Evolutionary conservation across 2,888 invertebrate genomes (phyloP).

Genomic region (Taphrorychus bicolor): DNA sequence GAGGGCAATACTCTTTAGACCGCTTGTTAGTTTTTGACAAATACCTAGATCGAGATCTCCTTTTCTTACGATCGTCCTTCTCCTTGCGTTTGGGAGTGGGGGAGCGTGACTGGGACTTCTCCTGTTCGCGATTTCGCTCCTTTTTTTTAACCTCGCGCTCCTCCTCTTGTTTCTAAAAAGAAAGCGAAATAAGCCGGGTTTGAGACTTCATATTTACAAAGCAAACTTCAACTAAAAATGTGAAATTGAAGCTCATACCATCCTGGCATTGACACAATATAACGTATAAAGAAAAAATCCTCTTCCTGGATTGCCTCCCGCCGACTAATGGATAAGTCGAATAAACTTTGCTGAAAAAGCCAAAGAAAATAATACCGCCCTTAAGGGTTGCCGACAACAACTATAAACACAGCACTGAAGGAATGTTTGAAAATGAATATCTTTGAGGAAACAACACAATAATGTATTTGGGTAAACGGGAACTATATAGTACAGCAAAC

Average conservation of each 20-base stretch:
- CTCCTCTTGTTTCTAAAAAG: constrained; percentile 77
- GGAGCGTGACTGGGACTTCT: constrained; percentile 54
- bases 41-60: constrained; percentile 62
- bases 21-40: not conserved
- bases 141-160: constrained; percentile 71
- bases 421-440: not conserved
- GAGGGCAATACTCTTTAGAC: no score
- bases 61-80: constrained; percentile 54
- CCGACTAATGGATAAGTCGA: not conserved
- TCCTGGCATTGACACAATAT: not conserved
- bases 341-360: not conserved
- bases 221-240: constrained; percentile 13
- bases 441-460: not conserved
- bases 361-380: constrained; percentile 2
- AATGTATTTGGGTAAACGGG: not conserved
- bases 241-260: constrained; percentile 29
- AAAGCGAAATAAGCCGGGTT: constrained; percentile 43
- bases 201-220: not conserved
- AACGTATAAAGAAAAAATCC: constrained; percentile 5
- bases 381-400: not conserved
- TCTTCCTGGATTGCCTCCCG: constrained; percentile 2
- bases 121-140: constrained; percentile 51
- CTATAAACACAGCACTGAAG: not conserved
- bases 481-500: not conserved
- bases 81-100: constrained; percentile 56